Evolutionary conservation across 1,140 invertebrate species (phyloP), one percentile per base, ranked within the genome.

Genomic region (Stenopsyche tienmushanensis): DNA sequence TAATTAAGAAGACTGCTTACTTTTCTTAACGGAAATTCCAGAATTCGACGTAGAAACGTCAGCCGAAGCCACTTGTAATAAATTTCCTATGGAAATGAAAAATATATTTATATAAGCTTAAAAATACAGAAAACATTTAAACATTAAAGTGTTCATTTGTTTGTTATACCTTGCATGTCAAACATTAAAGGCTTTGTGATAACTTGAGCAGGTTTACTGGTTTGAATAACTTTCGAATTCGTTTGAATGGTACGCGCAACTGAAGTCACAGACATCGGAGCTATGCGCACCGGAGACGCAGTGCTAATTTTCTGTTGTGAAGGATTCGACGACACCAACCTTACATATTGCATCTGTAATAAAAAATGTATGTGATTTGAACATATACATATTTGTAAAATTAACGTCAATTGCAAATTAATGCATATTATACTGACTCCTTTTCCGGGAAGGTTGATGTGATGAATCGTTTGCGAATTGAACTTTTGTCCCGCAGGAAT

Each of bases 391-490:
- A 17, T 18, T 24, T 66, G 18, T 39, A 21, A 55, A 39, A 62
- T 64, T 67, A 58, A 34, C 15, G 70, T 55, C 42, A 25, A 67
- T 53, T 29, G 44, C 18, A 55, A 62, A 68, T 60, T 52, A 64
- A 68, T 52, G 52, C 45, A 24, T 57, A 53, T 49, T 25, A 57
- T 71, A 75, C 76, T 76, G 75, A 85, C 83, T 73, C 87, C 86
- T 80, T 86, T 84, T 10, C 87, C 86, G 18, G 87, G 86, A 64
- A 89, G 82, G 77, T 87, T 87, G 57, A 89, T 85, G 73, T 88
- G 86, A 78, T 89, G 87, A 26, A 89, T 75, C 72, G 87, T 85
- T 26, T 69, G 63, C 0, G 67, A 45, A 34, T 63, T 66, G 10
- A 87, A 85, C n/a, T 87, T 80, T 71, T 87, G 85, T 41, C 81